These are phyloP conservation scores for Tadarida brasiliensis DNA, from an alignment of 2,797 vertebrate genomes.

Conservation along the genomic window DNA sequence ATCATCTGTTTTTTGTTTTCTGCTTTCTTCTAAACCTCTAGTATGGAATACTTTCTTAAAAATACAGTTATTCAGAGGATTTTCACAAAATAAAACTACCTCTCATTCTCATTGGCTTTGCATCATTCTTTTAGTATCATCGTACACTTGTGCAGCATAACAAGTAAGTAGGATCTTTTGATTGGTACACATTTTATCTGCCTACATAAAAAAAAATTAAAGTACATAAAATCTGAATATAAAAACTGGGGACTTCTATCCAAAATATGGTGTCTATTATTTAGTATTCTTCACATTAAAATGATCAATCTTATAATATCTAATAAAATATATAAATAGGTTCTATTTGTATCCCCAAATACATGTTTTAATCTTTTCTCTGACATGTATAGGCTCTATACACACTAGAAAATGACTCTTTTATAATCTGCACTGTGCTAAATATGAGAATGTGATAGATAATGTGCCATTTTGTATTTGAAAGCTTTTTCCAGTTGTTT, in stretches of 20 bases:
- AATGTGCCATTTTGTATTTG: neutral
- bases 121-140: neutral
- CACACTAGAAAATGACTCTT: neutral
- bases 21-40: constrained; percentile 1
- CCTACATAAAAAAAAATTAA: neutral
- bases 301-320: neutral
- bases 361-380: neutral
- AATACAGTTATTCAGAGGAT: neutral
- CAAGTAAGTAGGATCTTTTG: neutral
- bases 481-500: neutral
- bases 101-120: neutral
- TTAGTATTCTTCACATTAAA: constrained; percentile 22
- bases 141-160: neutral
- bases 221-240: neutral
- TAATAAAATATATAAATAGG: neutral
- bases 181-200: neutral
- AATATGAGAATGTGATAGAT: neutral
- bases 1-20: neutral
- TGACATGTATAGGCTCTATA: neutral
- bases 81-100: constrained; percentile 18
- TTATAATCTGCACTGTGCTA: neutral
- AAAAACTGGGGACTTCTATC: neutral
- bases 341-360: neutral
- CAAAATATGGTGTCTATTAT: constrained; percentile 4
- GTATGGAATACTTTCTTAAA: neutral